Evolutionary conservation across 2,797 vertebrate genomes (phyloP).

Genomic region (Sebastes reedi): DNA sequence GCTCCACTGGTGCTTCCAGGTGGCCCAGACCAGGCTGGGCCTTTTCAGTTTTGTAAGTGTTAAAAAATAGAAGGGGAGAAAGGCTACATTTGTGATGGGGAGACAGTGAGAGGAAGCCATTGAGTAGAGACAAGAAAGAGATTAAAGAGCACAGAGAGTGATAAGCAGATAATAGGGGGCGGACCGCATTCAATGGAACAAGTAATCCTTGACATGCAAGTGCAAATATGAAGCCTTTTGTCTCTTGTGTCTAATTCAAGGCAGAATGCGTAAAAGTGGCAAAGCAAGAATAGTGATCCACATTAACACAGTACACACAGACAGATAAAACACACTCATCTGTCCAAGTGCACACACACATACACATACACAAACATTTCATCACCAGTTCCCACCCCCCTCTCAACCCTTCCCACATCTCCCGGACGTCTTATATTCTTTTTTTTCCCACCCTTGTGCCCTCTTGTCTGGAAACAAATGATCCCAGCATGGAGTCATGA

Average conservation of each 20-base stretch:
- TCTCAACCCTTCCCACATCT: constrained; percentile 63
- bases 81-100: constrained; percentile 83
- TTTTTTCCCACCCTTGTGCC: constrained; percentile 81
- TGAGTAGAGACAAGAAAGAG: constrained; percentile 90
- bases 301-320: constrained; percentile 79
- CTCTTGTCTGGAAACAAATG: constrained; percentile 86
- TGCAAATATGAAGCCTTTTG: constrained; percentile 91
- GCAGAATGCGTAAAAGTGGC: constrained; percentile 78
- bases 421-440: constrained; percentile 61
- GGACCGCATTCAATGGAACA: constrained; percentile 85
- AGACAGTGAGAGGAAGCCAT: constrained; percentile 90
- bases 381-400: constrained; percentile 30
- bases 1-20: constrained; percentile 88
- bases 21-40: constrained; percentile 86
- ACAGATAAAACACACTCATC: constrained; percentile 76
- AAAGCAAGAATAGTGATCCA: constrained; percentile 77
- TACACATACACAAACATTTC: constrained; percentile 49
- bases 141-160: constrained; percentile 92
- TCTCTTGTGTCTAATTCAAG: constrained; percentile 88
- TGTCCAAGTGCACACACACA: constrained; percentile 44
- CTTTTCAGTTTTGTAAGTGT: constrained; percentile 93
- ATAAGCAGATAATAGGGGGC: constrained; percentile 88
- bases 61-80: constrained; percentile 86
- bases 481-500: constrained; percentile 81
- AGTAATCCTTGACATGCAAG: constrained; percentile 91